Evolutionary conservation across 2,797 vertebrate species (phyloP), one percentile per base, ranked within the genome.

Genomic region (Spinus pinus): DNA sequence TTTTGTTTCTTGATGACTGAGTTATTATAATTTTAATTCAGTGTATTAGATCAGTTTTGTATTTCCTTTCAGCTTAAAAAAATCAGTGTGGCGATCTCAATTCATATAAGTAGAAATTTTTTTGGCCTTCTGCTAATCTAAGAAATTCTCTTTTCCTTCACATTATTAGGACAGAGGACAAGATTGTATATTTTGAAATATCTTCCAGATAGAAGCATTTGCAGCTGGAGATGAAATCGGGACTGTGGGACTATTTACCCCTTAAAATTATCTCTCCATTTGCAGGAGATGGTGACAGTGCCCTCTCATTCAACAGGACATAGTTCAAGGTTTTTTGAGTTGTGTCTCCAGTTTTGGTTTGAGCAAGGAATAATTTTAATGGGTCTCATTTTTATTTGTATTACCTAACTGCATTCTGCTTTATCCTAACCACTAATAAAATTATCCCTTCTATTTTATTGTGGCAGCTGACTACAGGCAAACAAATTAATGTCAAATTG

Each of bases 281-380:
- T 0, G 0, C 24, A 33, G 35, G 31, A 49, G 30, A 25, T 3
- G 7, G 2, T 41, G 42, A 49, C 7, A 28, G 8, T 37, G 13
- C 46, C 46, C 46, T 50, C 37, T 61, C 47, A 46, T 39, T 85
- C 7, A 25, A 25, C 16, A 46, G n/a, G 6, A 78, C 5, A 39
- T 12, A 71, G 14, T 33, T 88, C 8, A 58, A 47, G 25, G 11
- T 57, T 65, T 25, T 47, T 23, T 17, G 12, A 62, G 7, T 51
- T 67, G 5, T 28, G 5, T 33, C 8, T 82, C 14, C 22, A 15
- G 19, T 51, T 84, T 65, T 47, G 2, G 17, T 72, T 50, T 75
- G 56, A 73, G 11, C 12, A 51, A 16, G 10, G 12, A 54, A 31
- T 65, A 14, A n/a, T 47, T 80, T 62, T 71, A 51, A 35, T 2